Evolutionary conservation across 2,797 vertebrate genomes (phyloP).

Genomic region (Sebastes vulpes): DNA sequence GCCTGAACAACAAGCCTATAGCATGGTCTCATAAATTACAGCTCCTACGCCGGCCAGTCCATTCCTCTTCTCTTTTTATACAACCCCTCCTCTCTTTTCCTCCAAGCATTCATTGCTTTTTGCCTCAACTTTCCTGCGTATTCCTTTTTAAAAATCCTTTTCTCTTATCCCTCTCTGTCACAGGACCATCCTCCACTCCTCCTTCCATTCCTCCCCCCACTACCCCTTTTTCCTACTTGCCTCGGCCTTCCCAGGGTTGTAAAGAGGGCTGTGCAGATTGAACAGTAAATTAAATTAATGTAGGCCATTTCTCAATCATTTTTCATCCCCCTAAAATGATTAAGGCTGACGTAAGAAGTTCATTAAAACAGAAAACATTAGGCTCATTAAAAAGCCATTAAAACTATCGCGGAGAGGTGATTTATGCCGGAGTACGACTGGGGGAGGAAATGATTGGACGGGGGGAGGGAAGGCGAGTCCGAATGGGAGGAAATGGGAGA

Average conservation of each 20-base stretch:
- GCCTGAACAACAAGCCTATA: conserved; percentile 82
- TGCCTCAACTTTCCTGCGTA: neutral
- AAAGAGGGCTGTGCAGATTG: conserved; percentile 87
- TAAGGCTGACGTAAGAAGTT: conserved; percentile 95
- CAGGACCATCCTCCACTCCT: neutral
- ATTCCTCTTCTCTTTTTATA: conserved; percentile 8
- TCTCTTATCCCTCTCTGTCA: neutral
- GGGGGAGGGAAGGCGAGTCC: conserved; percentile 51
- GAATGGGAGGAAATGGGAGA: conserved; percentile 62
- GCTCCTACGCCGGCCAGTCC: conserved; percentile 28
- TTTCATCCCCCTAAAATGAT: conserved; percentile 93
- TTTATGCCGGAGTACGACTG: conserved; percentile 88
- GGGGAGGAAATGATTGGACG: conserved; percentile 79
- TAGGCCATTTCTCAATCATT: conserved; percentile 92
- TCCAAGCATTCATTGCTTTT: conserved; percentile 25
- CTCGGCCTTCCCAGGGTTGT: conserved; percentile 67
- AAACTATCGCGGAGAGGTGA: conserved; percentile 90
- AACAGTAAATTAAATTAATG: conserved; percentile 95
- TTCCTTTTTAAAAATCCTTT: neutral
- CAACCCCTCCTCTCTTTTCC: conserved; percentile 28
- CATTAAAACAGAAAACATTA: conserved; percentile 97
- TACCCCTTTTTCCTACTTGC: conserved; percentile 34
- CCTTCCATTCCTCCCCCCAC: conserved; percentile 1
- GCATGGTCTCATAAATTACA: conserved; percentile 80
- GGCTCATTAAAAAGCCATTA: conserved; percentile 98